phyloP scores from a whole-genome alignment of 2,797 vertebrate species.

The Balearica regulorum region DNA sequence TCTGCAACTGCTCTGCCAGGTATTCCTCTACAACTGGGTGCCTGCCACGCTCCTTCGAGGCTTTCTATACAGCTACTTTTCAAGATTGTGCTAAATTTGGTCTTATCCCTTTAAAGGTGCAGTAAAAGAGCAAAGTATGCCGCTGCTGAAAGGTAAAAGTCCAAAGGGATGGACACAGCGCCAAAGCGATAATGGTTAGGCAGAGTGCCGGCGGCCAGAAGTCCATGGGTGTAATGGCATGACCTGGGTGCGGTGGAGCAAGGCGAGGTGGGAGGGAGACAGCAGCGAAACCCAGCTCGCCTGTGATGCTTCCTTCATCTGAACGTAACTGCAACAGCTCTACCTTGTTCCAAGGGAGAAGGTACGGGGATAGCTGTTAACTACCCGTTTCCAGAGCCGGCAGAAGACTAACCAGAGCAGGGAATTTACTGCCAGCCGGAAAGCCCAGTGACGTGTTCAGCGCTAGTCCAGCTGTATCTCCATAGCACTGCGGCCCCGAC shows the following conservation, averaged over 20 bases:
- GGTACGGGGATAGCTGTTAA: not conserved
- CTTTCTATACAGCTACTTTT: not conserved
- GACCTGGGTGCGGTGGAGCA: not conserved
- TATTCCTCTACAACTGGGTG: too few species aligned
- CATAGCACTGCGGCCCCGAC: accelerated
- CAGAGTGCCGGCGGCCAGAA: not conserved
- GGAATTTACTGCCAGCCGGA: not conserved
- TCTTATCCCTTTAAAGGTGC: not conserved
- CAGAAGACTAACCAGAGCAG: not conserved
- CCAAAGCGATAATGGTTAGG: not conserved
- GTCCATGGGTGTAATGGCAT: accelerated
- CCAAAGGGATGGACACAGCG: not conserved
- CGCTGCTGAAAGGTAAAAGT: slow-evolving; percentile 7
- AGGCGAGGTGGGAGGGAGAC: not conserved
- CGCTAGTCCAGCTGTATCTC: accelerated
- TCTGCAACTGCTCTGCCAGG: not conserved
- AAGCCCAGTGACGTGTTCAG: not conserved
- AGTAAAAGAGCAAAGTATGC: not conserved
- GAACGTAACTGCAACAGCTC: not conserved
- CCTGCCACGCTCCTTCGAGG: not conserved
- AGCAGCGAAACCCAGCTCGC: not conserved
- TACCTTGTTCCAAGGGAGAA: not conserved
- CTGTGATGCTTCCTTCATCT: accelerated
- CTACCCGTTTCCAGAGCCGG: not conserved
- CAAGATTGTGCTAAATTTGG: not conserved